Base-by-base conservation (phyloP, 2,888 invertebrate genomes). In the Scrobipalpa costella region DNA sequence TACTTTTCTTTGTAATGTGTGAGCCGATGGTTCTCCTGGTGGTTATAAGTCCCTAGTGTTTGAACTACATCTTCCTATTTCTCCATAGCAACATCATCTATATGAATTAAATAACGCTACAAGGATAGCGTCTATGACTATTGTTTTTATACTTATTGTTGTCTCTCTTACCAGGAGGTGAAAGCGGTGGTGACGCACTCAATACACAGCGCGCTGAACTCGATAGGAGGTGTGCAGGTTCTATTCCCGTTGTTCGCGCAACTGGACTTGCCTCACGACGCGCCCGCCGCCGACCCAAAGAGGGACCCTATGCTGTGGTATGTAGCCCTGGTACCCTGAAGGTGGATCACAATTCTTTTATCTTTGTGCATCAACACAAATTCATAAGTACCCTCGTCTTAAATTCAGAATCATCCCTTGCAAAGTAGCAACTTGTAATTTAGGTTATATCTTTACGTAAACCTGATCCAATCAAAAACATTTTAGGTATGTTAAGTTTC, bases 151-250 rank as follows among this genome's bases (percentile, higher is more conserved):
- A 9, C 2, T 8, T 21, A 11, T 52, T 33, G 0, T 36, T 36
- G 9, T 57, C 36, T 33, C 21, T 70, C 70, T 58, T 92, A 92
- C 38, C 92, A 98, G 98, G 99, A 99, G 85, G 99, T 99, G 77
- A 99, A 99, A 93, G 99, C 99, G 75, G 98, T 99, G 79, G 97
- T 99, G 82, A 99, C 99, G 67, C 98, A 99, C 93, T 99, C 99
- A 81, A 99, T 99, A 92, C 98, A 99, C 93, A 98, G 98, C 90
- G 99, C 99, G 40, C 93, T 99, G 77, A 99, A 99, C 92, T 99
- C 99, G 63, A 97, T 99, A 81, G 99, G 99, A 68, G 99, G 99
- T 68, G 98, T 99, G 81, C 98, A 98, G 92, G 98, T 99, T 79
- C 93, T 99, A 71, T 98, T 99, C 91, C 99, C 99, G 68, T 93